phyloP scores from a whole-genome alignment of 2,113 vertebrate species.

The Glareola pratincola region DNA sequence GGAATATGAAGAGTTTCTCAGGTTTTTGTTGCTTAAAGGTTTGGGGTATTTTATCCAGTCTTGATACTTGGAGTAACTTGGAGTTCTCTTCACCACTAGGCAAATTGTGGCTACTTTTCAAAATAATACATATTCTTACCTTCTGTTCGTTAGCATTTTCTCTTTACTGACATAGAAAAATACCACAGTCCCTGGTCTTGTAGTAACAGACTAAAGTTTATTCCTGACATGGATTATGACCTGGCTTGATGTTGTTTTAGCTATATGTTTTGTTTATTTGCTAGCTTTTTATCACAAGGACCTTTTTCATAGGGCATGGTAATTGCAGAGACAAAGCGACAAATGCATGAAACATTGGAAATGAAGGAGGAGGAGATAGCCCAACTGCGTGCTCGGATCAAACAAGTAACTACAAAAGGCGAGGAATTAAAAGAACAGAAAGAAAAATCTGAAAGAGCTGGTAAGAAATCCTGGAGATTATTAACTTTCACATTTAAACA shows the following conservation, averaged over 20 bases:
- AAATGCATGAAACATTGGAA: slow-evolving; percentile 96
- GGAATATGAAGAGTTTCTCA: not conserved
- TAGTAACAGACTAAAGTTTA: not conserved
- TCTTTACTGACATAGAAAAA: not conserved
- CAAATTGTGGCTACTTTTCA: not conserved
- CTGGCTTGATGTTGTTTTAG: not conserved
- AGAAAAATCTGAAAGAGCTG: slow-evolving; percentile 93
- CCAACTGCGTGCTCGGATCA: slow-evolving; percentile 83
- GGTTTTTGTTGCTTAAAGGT: not conserved
- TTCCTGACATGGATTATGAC: not conserved
- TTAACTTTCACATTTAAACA: not conserved
- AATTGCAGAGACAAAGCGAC: slow-evolving; percentile 94
- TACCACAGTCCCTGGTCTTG: not conserved
- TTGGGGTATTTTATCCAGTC: not conserved
- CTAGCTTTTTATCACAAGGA: slow-evolving; percentile 40
- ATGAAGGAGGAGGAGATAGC: slow-evolving; percentile 95
- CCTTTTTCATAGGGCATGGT: slow-evolving; percentile 89
- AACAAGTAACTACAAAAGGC: slow-evolving; percentile 79
- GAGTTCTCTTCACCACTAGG: not conserved
- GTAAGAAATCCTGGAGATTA: slow-evolving; percentile 71
- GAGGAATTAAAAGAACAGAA: slow-evolving; percentile 91
- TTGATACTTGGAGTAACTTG: not conserved
- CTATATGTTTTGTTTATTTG: not conserved
- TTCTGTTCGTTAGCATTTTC: not conserved
- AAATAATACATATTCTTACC: not conserved